phyloP scores from a whole-genome alignment of 2,113 vertebrate genomes.

The Heliornis fulica region DNA sequence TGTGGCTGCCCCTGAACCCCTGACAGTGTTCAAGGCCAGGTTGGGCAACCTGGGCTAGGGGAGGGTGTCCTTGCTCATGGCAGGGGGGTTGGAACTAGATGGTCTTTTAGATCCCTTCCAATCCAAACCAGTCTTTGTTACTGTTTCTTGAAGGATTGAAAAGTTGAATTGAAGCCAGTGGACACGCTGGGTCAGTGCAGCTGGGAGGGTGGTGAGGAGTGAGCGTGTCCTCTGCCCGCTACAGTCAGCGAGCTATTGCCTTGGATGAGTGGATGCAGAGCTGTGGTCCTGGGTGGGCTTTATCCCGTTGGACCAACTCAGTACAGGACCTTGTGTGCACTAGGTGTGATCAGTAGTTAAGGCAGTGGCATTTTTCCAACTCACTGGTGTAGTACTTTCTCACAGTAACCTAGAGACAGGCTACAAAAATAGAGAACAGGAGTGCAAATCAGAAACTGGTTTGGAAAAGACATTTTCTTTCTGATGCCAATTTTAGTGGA shows the following conservation, averaged over 20 bases:
- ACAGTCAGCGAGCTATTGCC: fast-evolving
- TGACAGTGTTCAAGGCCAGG: too few species aligned
- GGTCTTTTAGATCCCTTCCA: too few species aligned
- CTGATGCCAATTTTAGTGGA: neutral
- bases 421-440: neutral
- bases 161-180: neutral
- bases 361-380: fast-evolving
- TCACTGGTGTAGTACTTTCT: neutral
- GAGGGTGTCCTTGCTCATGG: too few species aligned
- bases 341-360: neutral
- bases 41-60: too few species aligned
- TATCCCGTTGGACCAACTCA: neutral
- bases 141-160: neutral
- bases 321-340: fast-evolving
- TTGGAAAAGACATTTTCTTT: neutral
- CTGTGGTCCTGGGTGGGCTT: neutral
- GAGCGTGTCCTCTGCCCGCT: neutral
- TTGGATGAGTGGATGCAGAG: neutral
- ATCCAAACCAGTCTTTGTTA: too few species aligned
- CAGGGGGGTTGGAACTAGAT: too few species aligned
- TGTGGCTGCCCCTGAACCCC: too few species aligned
- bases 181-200: neutral
- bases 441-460: neutral
- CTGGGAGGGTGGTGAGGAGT: neutral
- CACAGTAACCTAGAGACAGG: neutral